Base-by-base conservation (phyloP, 1,140 invertebrate species). In the Alviniconcha marisindica region DNA sequence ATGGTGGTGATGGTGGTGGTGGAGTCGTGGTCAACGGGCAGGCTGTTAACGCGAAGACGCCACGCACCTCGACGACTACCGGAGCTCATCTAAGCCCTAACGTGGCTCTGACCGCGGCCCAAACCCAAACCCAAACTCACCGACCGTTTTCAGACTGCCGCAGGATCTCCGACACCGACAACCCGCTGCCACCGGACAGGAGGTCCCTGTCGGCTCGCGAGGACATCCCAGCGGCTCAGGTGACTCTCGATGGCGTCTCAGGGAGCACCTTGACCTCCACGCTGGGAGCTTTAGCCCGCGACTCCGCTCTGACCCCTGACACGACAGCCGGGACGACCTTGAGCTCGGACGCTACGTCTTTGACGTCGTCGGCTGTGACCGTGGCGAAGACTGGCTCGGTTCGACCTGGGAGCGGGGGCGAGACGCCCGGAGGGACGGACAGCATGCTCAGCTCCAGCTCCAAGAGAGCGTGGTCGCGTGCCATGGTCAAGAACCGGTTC, bases 321-420 rank as follows among this genome's bases (percentile, higher is more conserved):
- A n/a, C n/a, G 4, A 66, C 10, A 33, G 33, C 36, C 2, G 69
- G 40, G 33, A 2, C 15, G 12, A 14, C 69, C 69, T 38, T 40
- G 36, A 71, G 40, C 31, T 71, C 69, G 38, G 69, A 71, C 69
- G n/a, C n/a, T n/a, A 21, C 69, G 36, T 71, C 69, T 33, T 71
- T 71, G 69, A 71, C 69, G 1, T 71, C 36, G 69, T 71, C 69
- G 14, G 24, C 69, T 33, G 7, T 15, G 69, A 42, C 36, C 36
- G 15, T 71, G 36, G 40, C 33, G 33, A 48, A 48, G 44, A 48
- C 44, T 48, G 18, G 44, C 44, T 4, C 10, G 10, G 15, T 10
- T 18, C 24, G n/a, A 42, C 24, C 73, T 21, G 21, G 73, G 24
- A 51, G 73, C 18, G n/a, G 71, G 21, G 18, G 21, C 12, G 73